Conservation (phyloP, 2,888 invertebrate species). For the Temnothorax unifasciatus region DNA sequence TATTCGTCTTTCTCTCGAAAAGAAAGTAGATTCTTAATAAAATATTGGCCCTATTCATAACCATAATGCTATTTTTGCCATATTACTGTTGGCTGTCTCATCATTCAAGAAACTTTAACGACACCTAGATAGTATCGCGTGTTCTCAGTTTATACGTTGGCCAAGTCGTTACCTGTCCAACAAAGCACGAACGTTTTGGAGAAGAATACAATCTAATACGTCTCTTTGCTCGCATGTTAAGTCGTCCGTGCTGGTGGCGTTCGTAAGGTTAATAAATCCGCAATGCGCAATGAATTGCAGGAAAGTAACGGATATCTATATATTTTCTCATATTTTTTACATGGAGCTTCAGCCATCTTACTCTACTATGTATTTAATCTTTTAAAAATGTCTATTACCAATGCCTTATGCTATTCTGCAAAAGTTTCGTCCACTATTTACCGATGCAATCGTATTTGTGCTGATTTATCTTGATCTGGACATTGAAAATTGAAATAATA, state of each 20-base stretch:
- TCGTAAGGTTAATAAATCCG: slow-evolving; percentile 45
- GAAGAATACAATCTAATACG: slow-evolving; percentile 4
- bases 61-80: neutral
- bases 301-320: neutral
- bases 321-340: slow-evolving; percentile 6
- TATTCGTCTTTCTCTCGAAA: neutral
- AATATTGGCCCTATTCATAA: neutral
- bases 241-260: neutral
- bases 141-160: slow-evolving; percentile 33
- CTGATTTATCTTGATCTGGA: neutral
- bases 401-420: neutral
- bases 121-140: slow-evolving; percentile 31
- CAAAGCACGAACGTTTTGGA: slow-evolving; percentile 33
- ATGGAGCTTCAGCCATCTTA: neutral
- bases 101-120: slow-evolving; percentile 24
- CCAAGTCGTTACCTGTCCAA: slow-evolving; percentile 29
- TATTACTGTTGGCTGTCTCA: neutral
- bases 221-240: slow-evolving; percentile 37
- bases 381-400: neutral
- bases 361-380: neutral
- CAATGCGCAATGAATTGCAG: slow-evolving; percentile 39
- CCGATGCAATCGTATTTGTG: neutral
- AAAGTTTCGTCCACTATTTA: neutral
- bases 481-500: neutral
- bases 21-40: neutral